These are phyloP conservation scores for Fissipunctia ypsillon DNA, from an alignment of 2,888 invertebrate species.

Conservation along the genomic window DNA sequence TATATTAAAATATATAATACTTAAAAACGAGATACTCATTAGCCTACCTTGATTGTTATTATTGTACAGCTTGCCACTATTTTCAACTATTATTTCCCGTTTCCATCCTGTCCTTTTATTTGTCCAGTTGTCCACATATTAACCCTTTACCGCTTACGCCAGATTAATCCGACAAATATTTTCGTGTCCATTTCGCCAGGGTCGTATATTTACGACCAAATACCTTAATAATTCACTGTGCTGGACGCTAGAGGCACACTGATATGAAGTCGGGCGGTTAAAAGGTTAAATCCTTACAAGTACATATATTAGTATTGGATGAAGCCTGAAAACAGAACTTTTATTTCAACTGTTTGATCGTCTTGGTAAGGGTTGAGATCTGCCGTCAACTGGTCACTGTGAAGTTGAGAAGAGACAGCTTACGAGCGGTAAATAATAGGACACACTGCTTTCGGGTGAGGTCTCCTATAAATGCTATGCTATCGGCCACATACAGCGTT, in stretches of 20 bases:
- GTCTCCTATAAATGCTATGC: neutral
- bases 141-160: too few relatives aligned
- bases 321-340: conserved; percentile 12
- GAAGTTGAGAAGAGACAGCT: too few relatives aligned
- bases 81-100: neutral
- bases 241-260: too few relatives aligned
- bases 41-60: conserved; percentile 16
- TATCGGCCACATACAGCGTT: too few relatives aligned
- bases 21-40: conserved; percentile 23
- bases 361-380: neutral
- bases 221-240: too few relatives aligned
- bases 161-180: too few relatives aligned
- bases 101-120: neutral
- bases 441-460: neutral
- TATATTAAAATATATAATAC: conserved; percentile 19
- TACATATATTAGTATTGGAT: neutral
- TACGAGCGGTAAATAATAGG: neutral
- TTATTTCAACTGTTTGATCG: neutral
- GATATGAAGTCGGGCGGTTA: too few relatives aligned
- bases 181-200: too few relatives aligned
- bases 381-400: too few relatives aligned
- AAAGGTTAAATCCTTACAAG: conserved; percentile 14
- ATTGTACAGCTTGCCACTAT: conserved; percentile 9
- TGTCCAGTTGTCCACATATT: too few relatives aligned
- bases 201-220: too few relatives aligned